Base-by-base conservation (phyloP, 2,888 invertebrate genomes). In the Cataglyphis albicans region DNA sequence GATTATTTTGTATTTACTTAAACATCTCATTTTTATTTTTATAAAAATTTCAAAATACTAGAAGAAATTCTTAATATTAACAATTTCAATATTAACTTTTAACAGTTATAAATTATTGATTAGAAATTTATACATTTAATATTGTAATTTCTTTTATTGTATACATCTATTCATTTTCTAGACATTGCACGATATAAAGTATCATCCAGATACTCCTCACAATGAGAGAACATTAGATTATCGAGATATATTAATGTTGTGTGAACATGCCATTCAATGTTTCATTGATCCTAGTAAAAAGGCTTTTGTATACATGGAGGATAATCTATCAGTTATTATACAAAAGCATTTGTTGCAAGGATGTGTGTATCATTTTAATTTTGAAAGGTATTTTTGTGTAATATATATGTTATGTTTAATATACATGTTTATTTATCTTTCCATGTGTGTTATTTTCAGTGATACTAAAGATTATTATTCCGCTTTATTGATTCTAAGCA, bases 391-490 rank as follows among this genome's bases (percentile, higher is more conserved):
- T 52, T 52, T 52, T n/a, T n/a, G 7, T 0, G 41, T 15, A n/a
- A 52, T 52, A 52, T 52, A 48, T 6, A 48, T 52, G 18, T n/a
- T 52, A 52, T 29, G 3, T 29, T 29, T 1, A 29, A 29, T 29
- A n/a, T 52, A 52, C 6, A 52, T 52, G 3, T n/a, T 52, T 52
- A n/a, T 52, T 48, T 48, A 48, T 48, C n/a, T 48, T 1, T 7
- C n/a, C n/a, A 52, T 52, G n/a, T 52, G n/a, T 52, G 52, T 52
- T 52, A n/a, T 2, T 52, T 52, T 52, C n/a, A 52, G n/a, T 0
- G n/a, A 52, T 52, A 48, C 44, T 48, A 52, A 52, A n/a, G 52
- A 52, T 52, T 52, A 48, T 48, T 48, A 52, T 52, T 52, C n/a
- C 2, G n/a, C 7, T 52, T 52, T 52, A 52, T 3, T 52, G 7